Percentiles rank a stretch among this genome's conserved stretches.
Evolutionary conservation across 2,797 vertebrate genomes (phyloP).

Genomic region (Leptoclinus maculatus): DNA sequence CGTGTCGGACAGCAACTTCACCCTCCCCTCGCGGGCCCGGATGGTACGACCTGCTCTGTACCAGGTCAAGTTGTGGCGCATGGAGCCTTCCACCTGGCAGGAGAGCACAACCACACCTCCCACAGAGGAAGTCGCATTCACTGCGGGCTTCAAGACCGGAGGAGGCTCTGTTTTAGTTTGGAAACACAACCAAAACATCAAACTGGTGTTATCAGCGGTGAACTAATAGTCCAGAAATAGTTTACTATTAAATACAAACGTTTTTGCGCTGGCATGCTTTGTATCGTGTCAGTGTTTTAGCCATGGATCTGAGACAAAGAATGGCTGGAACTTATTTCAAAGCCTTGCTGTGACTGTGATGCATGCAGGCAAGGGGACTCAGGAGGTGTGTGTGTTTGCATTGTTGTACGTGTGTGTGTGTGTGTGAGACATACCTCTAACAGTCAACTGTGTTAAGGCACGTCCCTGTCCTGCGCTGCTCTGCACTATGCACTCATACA

Average conservation of each 20-base stretch:
- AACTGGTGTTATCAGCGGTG: slow-evolving; percentile 35
- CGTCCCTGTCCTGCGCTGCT: slow-evolving; percentile 86
- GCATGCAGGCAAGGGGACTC: slow-evolving; percentile 1
- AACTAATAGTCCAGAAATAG: slow-evolving; percentile 45
- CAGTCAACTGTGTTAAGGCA: slow-evolving; percentile 83
- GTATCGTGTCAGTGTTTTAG: slow-evolving; percentile 40
- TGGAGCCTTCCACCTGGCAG: slow-evolving; percentile 84
- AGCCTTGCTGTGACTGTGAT: slow-evolving; percentile 31
- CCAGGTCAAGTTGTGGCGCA: slow-evolving; percentile 92
- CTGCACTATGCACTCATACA: slow-evolving; percentile 88
- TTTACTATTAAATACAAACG: slow-evolving; percentile 60
- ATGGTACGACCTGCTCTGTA: slow-evolving; percentile 78
- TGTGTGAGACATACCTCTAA: slow-evolving; percentile 86
- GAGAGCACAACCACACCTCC: slow-evolving; percentile 86
- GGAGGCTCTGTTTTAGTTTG: slow-evolving; percentile 86
- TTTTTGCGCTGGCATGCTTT: slow-evolving; percentile 61
- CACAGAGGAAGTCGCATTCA: slow-evolving; percentile 85
- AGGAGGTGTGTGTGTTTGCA: slow-evolving; percentile 9
- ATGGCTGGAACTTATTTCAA: slow-evolving; percentile 54
- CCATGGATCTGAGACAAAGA: slow-evolving; percentile 31
- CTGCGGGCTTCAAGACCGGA: slow-evolving; percentile 77
- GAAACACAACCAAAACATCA: slow-evolving; percentile 49
- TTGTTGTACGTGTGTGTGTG: slow-evolving; percentile 28
- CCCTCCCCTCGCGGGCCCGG: slow-evolving; percentile 58
- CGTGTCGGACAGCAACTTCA: slow-evolving; percentile 83